Evolutionary conservation across 2,113 vertebrate species (phyloP).

Genomic region (Lepus americanus): DNA sequence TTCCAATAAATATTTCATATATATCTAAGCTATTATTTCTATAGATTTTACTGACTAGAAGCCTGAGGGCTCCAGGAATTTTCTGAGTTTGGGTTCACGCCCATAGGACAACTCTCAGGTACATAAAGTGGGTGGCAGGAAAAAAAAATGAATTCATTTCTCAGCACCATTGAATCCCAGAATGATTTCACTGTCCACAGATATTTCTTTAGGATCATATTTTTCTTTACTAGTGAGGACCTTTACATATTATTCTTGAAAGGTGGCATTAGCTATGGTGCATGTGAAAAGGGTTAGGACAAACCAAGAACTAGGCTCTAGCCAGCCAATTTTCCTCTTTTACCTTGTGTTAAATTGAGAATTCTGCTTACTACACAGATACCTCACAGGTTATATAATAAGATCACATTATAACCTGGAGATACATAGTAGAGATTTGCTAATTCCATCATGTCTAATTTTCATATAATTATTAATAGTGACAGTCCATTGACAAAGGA

Average conservation of each 20-base stretch:
- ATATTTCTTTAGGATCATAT: neutral
- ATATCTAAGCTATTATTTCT: constrained; percentile 16
- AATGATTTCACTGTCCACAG: neutral
- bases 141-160: constrained; percentile 9
- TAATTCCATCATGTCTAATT: neutral
- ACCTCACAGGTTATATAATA: neutral
- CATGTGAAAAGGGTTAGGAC: neutral
- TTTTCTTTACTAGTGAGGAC: neutral
- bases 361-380: neutral
- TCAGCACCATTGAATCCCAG: neutral
- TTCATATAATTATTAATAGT: neutral
- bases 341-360: neutral
- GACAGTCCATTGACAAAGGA: neutral
- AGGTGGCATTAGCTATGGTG: neutral
- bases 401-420: neutral
- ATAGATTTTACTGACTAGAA: neutral
- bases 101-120: neutral
- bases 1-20: neutral
- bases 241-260: neutral
- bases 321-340: neutral
- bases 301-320: neutral
- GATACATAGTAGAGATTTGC: neutral
- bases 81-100: neutral
- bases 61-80: neutral
- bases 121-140: neutral